Conservation (phyloP, 2,113 vertebrate species). For the Ivindomyrus marchei region DNA sequence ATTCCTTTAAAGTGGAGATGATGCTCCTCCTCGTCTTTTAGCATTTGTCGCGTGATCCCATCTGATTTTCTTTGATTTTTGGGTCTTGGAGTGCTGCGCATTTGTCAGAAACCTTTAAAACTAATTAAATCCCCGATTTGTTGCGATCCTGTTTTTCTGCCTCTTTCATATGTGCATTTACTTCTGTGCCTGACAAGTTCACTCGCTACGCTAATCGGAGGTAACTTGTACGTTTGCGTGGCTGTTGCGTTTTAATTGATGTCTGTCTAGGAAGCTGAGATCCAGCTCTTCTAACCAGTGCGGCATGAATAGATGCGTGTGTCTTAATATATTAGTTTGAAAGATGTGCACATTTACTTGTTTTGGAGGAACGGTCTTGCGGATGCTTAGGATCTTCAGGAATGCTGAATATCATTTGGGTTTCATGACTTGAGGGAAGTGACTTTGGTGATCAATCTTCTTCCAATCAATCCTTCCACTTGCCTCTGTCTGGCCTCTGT, state of each 20-base stretch:
- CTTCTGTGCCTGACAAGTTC: not conserved
- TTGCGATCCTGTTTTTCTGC: not conserved
- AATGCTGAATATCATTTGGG: not conserved
- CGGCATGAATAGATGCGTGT: not conserved
- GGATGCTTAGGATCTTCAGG: not conserved
- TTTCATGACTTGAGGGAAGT: not conserved
- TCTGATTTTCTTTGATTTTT: constrained; percentile 33
- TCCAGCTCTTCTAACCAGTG: not conserved
- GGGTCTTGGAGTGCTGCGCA: constrained; percentile 29
- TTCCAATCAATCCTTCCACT: not conserved
- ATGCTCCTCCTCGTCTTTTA: constrained; percentile 39
- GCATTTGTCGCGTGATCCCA: constrained; percentile 50
- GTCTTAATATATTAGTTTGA: not conserved
- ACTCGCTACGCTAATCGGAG: not conserved
- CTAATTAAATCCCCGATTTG: not conserved
- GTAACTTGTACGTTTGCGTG: not conserved
- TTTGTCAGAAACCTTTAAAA: constrained; percentile 5
- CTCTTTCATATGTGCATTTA: not conserved
- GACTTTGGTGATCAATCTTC: not conserved
- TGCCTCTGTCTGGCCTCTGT: not conserved
- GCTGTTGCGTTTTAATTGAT: not conserved
- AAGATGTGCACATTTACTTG: not conserved
- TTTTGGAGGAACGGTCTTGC: not conserved
- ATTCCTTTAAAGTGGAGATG: constrained; percentile 43
- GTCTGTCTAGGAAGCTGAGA: not conserved